Conservation (phyloP, 2,888 invertebrate species). For the Cantharis nigra region DNA sequence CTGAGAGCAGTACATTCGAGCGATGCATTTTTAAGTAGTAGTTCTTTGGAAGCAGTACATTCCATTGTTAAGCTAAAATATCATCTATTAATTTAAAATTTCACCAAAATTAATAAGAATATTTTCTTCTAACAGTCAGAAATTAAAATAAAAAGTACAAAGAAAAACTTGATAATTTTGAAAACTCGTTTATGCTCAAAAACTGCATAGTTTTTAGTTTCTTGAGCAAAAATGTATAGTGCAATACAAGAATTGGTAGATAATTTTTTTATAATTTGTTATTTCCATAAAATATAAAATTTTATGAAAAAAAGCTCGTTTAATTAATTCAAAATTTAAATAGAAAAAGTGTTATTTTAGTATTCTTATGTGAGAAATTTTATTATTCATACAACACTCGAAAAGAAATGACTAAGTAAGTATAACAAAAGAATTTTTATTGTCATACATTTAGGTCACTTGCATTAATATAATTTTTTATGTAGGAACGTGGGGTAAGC, state of each 20-base stretch:
- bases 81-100: neutral
- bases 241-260: no score
- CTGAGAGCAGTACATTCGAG: conserved; percentile 63
- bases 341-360: neutral
- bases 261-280: no score
- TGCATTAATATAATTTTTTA: neutral
- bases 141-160: no score
- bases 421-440: conserved; percentile 14
- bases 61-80: conserved; percentile 43
- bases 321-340: neutral
- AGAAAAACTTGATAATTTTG: no score
- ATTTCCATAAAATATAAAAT: no score
- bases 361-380: neutral
- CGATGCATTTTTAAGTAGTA: conserved; percentile 58
- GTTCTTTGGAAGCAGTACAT: conserved; percentile 57
- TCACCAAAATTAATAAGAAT: no score
- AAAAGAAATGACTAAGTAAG: neutral
- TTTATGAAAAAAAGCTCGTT: no score
- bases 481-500: neutral
- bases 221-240: no score
- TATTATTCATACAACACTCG: neutral
- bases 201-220: no score
- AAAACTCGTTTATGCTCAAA: no score
- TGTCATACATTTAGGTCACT: conserved; percentile 9
- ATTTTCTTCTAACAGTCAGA: no score